Evolutionary conservation across 2,797 vertebrate genomes (phyloP).

Genomic region (Parauchenoglanis punctatus): DNA sequence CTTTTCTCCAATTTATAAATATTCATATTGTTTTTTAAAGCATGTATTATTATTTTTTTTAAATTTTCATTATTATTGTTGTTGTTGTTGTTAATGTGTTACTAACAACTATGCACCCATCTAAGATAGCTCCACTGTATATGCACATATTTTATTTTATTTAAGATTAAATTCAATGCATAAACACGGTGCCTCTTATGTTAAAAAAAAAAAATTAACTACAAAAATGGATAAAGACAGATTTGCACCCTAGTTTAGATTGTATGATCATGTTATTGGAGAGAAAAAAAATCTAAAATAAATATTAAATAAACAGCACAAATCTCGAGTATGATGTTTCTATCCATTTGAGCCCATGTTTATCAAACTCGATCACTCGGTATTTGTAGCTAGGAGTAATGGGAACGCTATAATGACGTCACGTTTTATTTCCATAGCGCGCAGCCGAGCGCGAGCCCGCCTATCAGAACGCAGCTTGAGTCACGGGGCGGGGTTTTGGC

Average conservation of each 20-base stretch:
- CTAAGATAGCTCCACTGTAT: neutral
- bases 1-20: neutral
- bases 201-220: neutral
- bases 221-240: neutral
- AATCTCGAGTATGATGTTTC: neutral
- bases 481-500: neutral
- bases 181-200: neutral
- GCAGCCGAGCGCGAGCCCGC: neutral
- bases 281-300: too few species aligned
- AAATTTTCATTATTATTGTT: neutral
- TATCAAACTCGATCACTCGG: neutral
- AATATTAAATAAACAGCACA: neutral
- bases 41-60: too few species aligned
- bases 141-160: neutral
- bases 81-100: neutral
- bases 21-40: neutral
- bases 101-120: neutral
- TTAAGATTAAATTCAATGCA: neutral
- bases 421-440: neutral
- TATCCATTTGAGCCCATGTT: neutral
- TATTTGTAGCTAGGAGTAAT: neutral
- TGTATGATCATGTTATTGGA: neutral
- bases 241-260: neutral
- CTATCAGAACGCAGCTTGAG: conserved; percentile 4
- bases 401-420: neutral